phyloP scores from a whole-genome alignment of 2,113 vertebrate genomes.

The Ciconia maguari region DNA sequence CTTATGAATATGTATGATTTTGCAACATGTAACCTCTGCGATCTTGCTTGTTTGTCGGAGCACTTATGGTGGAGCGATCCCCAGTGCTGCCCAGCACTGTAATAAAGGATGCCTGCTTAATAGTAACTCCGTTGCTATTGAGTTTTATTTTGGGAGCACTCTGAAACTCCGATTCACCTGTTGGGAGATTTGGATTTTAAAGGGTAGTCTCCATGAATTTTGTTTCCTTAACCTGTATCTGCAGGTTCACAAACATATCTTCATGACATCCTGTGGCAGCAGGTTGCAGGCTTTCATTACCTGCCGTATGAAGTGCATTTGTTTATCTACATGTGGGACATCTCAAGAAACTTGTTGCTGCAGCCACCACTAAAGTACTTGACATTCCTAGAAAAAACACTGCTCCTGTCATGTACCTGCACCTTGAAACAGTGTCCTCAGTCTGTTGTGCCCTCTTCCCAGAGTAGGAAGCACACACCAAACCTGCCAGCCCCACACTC shows the following conservation, averaged over 20 bases:
- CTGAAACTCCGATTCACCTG: too few relatives aligned
- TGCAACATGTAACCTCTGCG: too few relatives aligned
- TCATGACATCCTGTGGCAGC: not conserved
- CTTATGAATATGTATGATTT: too few relatives aligned
- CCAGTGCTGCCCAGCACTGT: too few relatives aligned
- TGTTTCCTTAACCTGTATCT: too few relatives aligned
- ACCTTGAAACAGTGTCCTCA: accelerated
- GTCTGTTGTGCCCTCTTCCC: not conserved
- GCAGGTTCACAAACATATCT: not conserved
- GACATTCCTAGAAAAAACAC: accelerated
- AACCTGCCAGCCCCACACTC: not conserved
- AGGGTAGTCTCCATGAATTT: too few relatives aligned
- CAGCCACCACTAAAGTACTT: not conserved
- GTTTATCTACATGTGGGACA: not conserved
- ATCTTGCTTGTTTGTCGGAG: too few relatives aligned
- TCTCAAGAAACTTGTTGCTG: not conserved
- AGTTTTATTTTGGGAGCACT: too few relatives aligned
- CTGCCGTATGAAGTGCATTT: not conserved
- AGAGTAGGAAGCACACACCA: not conserved
- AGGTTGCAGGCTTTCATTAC: not conserved
- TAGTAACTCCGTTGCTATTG: too few relatives aligned
- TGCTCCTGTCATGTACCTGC: not conserved
- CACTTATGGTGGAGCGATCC: too few relatives aligned
- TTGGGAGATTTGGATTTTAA: too few relatives aligned
- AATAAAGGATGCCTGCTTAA: too few relatives aligned